A percentile compares a stretch with the other conserved stretches of the same genome.
These are phyloP conservation scores for Luidia sarsii DNA, from an alignment of 53 echinoderm and acorn worm genomes.

Conservation along the genomic window DNA sequence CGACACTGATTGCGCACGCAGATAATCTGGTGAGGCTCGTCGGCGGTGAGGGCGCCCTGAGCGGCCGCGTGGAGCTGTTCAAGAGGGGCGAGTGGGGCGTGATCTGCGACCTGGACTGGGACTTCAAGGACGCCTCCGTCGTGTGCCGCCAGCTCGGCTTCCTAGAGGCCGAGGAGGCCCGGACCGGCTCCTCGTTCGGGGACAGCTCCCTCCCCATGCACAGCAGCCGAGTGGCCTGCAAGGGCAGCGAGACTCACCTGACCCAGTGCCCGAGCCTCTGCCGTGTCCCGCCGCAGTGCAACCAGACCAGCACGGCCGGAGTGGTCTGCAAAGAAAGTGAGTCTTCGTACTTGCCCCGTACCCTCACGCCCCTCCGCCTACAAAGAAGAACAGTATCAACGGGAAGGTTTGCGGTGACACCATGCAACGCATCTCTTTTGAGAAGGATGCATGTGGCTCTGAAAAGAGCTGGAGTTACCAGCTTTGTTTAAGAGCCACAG, in stretches of 20 bases:
- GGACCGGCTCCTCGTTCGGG: background rate
- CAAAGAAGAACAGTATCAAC: no score
- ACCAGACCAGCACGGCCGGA: slow-evolving; percentile 7
- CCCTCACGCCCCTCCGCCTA: no score
- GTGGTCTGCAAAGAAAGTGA: slow-evolving; percentile 46
- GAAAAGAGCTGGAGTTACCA: no score
- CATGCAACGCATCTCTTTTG: no score
- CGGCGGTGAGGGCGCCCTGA: slow-evolving; percentile 13
- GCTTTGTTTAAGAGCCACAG: no score
- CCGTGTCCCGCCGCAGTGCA: slow-evolving; percentile 5
- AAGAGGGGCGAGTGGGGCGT: background rate
- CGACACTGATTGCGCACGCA: no score
- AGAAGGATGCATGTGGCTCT: no score
- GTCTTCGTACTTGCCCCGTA: no score
- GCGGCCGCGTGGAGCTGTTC: slow-evolving; percentile 57
- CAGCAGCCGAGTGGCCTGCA: background rate
- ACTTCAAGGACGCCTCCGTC: slow-evolving; percentile 3
- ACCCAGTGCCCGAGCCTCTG: slow-evolving; percentile 19
- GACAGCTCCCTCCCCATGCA: background rate
- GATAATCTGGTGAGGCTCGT: slow-evolving; percentile 41
- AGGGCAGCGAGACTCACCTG: slow-evolving; percentile 3
- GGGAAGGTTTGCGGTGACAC: no score
- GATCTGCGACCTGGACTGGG: background rate
- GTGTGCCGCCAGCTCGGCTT: slow-evolving; percentile 44
- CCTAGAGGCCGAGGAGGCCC: background rate